Conservation (phyloP, 2,888 invertebrate genomes). For the Drosophila pullipes region DNA sequence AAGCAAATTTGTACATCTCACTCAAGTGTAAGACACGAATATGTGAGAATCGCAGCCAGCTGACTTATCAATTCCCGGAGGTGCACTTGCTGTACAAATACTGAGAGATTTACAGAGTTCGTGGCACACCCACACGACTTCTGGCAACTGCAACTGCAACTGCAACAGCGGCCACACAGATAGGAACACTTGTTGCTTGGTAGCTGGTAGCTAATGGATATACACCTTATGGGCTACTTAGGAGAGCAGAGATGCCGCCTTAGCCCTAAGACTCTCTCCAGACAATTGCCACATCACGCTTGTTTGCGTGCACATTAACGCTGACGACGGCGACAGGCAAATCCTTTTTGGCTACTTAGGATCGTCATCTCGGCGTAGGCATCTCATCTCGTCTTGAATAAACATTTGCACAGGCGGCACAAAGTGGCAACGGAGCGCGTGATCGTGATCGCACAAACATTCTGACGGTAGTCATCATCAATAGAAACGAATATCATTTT, state of each 20-base stretch:
- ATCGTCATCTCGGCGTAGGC: conserved; percentile 52
- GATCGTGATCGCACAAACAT: conserved; percentile 74
- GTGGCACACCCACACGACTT: conserved; percentile 51
- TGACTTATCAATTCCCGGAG: conserved; percentile 58
- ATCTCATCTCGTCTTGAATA: conserved; percentile 57
- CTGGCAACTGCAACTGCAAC: conserved; percentile 13
- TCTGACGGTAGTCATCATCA: conserved; percentile 34
- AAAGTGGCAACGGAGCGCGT: conserved; percentile 70
- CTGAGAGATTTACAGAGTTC: conserved; percentile 10
- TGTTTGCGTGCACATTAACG: conserved; percentile 80
- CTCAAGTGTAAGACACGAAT: conserved; percentile 38
- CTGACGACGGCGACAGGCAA: conserved; percentile 61
- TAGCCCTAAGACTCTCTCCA: conserved; percentile 50
- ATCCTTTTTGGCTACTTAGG: conserved; percentile 79
- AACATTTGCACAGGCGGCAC: conserved; percentile 73
- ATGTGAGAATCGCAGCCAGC: neutral
- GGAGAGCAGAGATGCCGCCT: conserved; percentile 31
- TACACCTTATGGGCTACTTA: conserved; percentile 73
- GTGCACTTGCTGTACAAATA: conserved; percentile 40
- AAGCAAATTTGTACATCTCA: conserved; percentile 62
- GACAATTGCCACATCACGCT: conserved; percentile 81
- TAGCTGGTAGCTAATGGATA: conserved; percentile 78
- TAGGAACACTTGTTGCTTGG: conserved; percentile 55
- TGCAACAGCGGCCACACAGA: conserved; percentile 34
- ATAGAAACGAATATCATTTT: conserved; percentile 7